These are phyloP conservation scores for Nemoura dubitans DNA, from an alignment of 2,888 invertebrate genomes.

Conservation along the genomic window DNA sequence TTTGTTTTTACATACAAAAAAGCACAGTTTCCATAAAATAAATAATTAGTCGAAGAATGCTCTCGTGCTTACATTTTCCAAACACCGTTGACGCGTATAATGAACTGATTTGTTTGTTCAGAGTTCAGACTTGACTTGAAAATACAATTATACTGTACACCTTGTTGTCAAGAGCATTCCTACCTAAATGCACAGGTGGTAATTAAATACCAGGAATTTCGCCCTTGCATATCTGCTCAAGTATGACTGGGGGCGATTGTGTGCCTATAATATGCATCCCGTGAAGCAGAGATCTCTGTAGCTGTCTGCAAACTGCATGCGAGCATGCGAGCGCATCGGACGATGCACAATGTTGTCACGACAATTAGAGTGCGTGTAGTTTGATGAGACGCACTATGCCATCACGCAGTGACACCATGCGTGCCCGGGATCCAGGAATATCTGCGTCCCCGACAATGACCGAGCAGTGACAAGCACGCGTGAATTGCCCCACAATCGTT, in stretches of 20 bases:
- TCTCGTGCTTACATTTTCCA: neutral
- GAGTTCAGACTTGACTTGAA: neutral
- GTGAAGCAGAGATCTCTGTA: too few species aligned
- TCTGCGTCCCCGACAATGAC: too few species aligned
- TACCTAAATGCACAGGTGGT: neutral
- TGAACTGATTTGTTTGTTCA: conserved; percentile 27
- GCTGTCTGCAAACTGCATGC: neutral
- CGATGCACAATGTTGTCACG: neutral
- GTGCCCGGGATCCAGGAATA: too few species aligned
- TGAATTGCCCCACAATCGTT: too few species aligned
- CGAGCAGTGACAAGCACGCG: too few species aligned
- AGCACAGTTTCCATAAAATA: conserved; percentile 22
- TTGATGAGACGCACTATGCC: neutral
- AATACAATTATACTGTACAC: neutral
- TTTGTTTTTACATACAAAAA: conserved; percentile 23
- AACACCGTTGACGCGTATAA: neutral
- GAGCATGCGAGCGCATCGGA: neutral
- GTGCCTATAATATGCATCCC: neutral
- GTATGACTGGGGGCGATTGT: neutral
- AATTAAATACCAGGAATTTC: neutral
- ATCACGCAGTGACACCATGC: neutral
- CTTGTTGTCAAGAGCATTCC: conserved; percentile 4
- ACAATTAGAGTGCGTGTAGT: too few species aligned
- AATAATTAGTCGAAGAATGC: conserved; percentile 21
- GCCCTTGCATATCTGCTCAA: conserved; percentile 3